These are phyloP conservation scores for Noctua janthe DNA, from an alignment of 2,888 invertebrate genomes.

Conservation along the genomic window DNA sequence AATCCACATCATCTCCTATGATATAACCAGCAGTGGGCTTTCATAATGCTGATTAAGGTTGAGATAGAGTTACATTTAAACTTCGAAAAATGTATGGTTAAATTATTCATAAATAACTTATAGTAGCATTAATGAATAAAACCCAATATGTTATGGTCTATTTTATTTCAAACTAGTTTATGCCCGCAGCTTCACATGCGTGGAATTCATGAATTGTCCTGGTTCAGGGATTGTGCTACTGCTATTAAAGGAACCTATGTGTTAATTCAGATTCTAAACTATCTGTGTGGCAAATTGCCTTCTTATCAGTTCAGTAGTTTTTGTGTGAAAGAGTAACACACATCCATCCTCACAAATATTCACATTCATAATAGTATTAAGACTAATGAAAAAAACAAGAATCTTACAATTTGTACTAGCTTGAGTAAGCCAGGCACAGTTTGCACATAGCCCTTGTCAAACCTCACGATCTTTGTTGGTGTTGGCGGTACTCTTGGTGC, in stretches of 20 bases:
- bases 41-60: neutral
- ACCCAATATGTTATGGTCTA: neutral
- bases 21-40: neutral
- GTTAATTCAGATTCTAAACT: too few relatives aligned
- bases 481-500: constrained; percentile 18
- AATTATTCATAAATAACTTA: neutral
- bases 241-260: too few relatives aligned
- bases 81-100: neutral
- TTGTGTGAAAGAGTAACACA: too few relatives aligned
- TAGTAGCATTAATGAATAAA: neutral
- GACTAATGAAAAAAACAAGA: neutral
- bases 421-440: constrained; percentile 94
- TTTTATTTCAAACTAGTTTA: neutral
- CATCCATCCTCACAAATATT: too few relatives aligned
- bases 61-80: neutral
- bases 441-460: constrained; percentile 93
- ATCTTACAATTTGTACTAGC: constrained; percentile 93
- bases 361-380: too few relatives aligned
- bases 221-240: too few relatives aligned
- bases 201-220: too few relatives aligned
- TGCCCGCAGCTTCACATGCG: too few relatives aligned
- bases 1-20: too few relatives aligned
- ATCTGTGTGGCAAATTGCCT: too few relatives aligned
- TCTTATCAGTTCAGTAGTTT: too few relatives aligned
- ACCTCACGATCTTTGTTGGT: constrained; percentile 92